These are phyloP conservation scores for Lasaia peninsularis DNA, from an alignment of 1,140 invertebrate species.

Conservation along the genomic window DNA sequence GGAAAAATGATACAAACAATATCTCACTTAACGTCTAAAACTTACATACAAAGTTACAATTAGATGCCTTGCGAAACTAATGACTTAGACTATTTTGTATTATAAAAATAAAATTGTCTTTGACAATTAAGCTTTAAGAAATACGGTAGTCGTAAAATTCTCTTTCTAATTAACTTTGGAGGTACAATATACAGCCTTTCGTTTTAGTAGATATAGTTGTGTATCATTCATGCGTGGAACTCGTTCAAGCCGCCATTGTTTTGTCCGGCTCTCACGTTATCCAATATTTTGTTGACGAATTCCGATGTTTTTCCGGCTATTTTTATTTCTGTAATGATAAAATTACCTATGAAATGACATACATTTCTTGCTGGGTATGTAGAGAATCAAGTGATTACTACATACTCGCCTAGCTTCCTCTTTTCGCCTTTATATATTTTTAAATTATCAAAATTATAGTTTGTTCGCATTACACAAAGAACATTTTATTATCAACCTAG, in stretches of 20 bases:
- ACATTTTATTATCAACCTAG: too few relatives aligned
- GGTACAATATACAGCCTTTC: constrained; percentile 75
- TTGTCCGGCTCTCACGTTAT: constrained; percentile 60
- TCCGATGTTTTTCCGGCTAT: constrained; percentile 66
- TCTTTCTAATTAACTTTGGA: constrained; percentile 71
- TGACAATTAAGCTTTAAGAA: constrained; percentile 61
- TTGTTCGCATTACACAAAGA: too few relatives aligned
- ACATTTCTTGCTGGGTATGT: neutral
- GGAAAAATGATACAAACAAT: too few relatives aligned
- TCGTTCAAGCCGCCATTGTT: constrained; percentile 58
- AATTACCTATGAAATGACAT: neutral
- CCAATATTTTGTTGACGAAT: constrained; percentile 65
- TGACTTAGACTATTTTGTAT: constrained; percentile 55
- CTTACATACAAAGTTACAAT: constrained; percentile 11
- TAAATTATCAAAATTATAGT: too few relatives aligned
- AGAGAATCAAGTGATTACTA: neutral
- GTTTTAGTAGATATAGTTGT: constrained; percentile 57
- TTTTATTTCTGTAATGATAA: constrained; percentile 55
- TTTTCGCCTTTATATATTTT: too few relatives aligned
- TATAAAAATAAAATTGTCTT: constrained; percentile 72
- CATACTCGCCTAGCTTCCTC: too few relatives aligned
- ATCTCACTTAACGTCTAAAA: neutral
- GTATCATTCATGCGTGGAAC: constrained; percentile 41
- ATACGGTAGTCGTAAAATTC: constrained; percentile 48
- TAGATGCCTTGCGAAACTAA: constrained; percentile 64